phyloP scores from a whole-genome alignment of 2,888 invertebrate genomes.

The Ochropleura plecta region DNA sequence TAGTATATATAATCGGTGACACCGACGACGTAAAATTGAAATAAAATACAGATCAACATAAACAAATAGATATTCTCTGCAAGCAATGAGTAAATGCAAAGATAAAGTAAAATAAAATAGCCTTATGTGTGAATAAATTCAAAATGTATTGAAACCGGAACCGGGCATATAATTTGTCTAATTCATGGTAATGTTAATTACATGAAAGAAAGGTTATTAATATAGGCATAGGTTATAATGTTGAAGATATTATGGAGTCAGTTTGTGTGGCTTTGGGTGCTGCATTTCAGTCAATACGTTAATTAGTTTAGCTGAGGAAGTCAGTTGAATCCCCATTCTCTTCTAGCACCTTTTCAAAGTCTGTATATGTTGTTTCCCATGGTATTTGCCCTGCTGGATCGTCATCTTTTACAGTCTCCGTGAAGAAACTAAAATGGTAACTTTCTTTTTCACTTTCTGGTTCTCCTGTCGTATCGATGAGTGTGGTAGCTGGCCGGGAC shows the following conservation, averaged over 20 bases:
- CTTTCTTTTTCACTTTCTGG: not conserved
- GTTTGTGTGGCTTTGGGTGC: not conserved
- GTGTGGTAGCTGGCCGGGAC: not conserved
- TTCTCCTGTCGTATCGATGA: not conserved
- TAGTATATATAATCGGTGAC: not conserved
- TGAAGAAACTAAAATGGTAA: constrained; percentile 1
- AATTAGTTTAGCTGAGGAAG: not conserved
- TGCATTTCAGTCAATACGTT: not conserved
- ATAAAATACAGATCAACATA: not conserved
- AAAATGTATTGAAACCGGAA: constrained; percentile 22
- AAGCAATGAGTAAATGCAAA: not conserved
- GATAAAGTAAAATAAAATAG: constrained; percentile 20
- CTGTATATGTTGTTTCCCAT: not conserved
- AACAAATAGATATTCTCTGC: not conserved
- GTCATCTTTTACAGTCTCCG: not conserved
- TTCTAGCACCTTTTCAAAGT: constrained; percentile 3
- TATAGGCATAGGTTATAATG: not conserved
- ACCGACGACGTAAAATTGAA: not conserved
- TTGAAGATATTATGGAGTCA: not conserved
- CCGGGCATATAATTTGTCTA: not conserved
- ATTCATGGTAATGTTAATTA: not conserved
- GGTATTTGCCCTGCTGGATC: not conserved
- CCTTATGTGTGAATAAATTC: not conserved
- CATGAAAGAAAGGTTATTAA: not conserved
- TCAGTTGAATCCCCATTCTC: not conserved